Evolutionary conservation across 2,797 vertebrate species (phyloP), one percentile per base, ranked within the genome.

Genomic region (Pipistrellus kuhlii): DNA sequence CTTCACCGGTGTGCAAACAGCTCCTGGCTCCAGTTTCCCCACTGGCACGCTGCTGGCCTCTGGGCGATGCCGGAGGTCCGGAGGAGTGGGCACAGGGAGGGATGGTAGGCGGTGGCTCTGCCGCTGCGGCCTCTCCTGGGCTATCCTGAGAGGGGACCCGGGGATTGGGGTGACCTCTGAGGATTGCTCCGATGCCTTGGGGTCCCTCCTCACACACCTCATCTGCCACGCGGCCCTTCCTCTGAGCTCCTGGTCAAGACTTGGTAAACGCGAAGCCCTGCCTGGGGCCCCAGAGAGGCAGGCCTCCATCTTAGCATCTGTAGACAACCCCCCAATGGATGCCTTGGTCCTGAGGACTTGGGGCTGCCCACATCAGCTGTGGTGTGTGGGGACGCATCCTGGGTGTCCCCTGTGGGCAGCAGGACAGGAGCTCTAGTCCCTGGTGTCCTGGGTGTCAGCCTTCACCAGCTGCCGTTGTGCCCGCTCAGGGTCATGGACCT

Each of bases 251-350:
- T 25, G 0, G 4, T 14, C 15, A 2, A 46, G 51, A 8, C 66
- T 35, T 46, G n/a, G 20, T 48, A 1, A 2, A 0, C 1, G 1
- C 1, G 3, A 13, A 20, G 44, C n/a, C n/a, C 0, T 2, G 38
- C 1, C 15, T 3, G 55, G 53, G 55, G 20, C 68, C 30, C 14
- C 2, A 3, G 2, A 25, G 17, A 9, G 35, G 10, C 0, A 1
- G 53, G 7, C 12, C 30, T 48, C 9, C 25, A 0, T n/a, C 20
- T 1, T 5, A 4, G 32, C 38, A 0, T 53, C 35, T 35, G 35
- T 11, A 8, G 20, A 23, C 21, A 25, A 35, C 75, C 48, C 14
- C 23, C 11, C 27, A 14, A 1, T 3, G 0, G 1, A 1, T 41
- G n/a, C 21, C 0, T 9, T 55, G 66, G 21, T 32, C 53, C 0